Evolutionary conservation across 2,888 invertebrate genomes (phyloP), one percentile per base, ranked within the genome.

Genomic region (Timandra comae): DNA sequence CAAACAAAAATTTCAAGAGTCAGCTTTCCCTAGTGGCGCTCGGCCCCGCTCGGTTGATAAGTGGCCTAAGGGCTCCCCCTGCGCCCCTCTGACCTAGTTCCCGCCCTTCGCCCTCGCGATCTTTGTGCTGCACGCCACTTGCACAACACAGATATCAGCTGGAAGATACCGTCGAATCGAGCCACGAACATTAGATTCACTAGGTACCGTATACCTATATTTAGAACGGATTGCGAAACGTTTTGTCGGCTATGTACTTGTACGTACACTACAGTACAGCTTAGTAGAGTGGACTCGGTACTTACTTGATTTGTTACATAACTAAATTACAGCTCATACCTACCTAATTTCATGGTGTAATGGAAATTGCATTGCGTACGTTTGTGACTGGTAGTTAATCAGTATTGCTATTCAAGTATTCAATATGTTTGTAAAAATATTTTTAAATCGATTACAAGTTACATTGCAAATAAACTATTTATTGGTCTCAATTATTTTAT

Each of bases 61-160:
- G 80, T 81, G 74, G 78, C 77, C 79, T 76, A 78, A 82, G 82
- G 85, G 82, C 75, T 75, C 71, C 75, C 70, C 63, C 64, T 64
- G 47, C 61, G 31, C 69, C 58, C 59, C 65, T 43, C 42, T 68
- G 71, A 77, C 77, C 72, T 66, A 73, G 56, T 65, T 67, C 48
- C 70, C 64, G 59, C 67, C 70, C 66, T 64, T 38, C 72, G 76
- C 74, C 76, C 76, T 73, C 64, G 66, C 78, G 79, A 81, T 82
- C 81, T 81, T 78, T 80, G 78, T 73, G 78, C 76, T 71, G 75
- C 72, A 70, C 65, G 66, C 60, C 68, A 75, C 79, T 82, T 82
- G 81, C 80, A 81, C 81, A 81, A 81, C 77, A 62, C 59, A 63
- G 65, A 67, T 81, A 82, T 81, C 81, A 82, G 80, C 79, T 80